Evolutionary conservation across 2,888 invertebrate species (phyloP).

Genomic region (Rhamnusium bicolor): DNA sequence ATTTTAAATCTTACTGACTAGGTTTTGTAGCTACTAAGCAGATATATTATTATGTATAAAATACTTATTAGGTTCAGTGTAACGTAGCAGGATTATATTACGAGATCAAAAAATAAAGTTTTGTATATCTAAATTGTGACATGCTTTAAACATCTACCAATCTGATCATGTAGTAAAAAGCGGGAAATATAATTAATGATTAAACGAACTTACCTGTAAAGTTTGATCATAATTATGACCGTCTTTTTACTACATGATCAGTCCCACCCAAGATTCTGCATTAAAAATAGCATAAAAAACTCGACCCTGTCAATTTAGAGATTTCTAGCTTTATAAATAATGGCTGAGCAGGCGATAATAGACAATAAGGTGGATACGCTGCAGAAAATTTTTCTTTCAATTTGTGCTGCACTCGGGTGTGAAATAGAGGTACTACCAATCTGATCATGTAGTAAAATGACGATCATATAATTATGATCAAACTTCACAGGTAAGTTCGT

Average conservation of each 20-base stretch:
- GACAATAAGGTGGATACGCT: too few relatives aligned
- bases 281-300: background rate
- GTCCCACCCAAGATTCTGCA: too few relatives aligned
- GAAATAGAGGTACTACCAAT: too few relatives aligned
- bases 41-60: background rate
- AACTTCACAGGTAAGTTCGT: too few relatives aligned
- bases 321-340: background rate
- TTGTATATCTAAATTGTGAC: background rate
- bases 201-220: background rate
- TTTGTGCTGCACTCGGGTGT: too few relatives aligned
- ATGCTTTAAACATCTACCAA: background rate
- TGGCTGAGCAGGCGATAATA: too few relatives aligned
- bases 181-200: background rate
- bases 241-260: too few relatives aligned
- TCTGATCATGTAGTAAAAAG: too few relatives aligned
- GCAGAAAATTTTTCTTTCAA: too few relatives aligned
- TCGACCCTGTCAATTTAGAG: background rate
- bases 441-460: too few relatives aligned
- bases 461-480: too few relatives aligned
- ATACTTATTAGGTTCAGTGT: background rate
- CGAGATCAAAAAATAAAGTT: background rate
- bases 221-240: background rate
- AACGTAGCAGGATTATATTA: background rate
- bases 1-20: background rate
- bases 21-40: background rate